Conservation (phyloP, 2,888 invertebrate genomes). For the Hirudinaria manillensis region DNA sequence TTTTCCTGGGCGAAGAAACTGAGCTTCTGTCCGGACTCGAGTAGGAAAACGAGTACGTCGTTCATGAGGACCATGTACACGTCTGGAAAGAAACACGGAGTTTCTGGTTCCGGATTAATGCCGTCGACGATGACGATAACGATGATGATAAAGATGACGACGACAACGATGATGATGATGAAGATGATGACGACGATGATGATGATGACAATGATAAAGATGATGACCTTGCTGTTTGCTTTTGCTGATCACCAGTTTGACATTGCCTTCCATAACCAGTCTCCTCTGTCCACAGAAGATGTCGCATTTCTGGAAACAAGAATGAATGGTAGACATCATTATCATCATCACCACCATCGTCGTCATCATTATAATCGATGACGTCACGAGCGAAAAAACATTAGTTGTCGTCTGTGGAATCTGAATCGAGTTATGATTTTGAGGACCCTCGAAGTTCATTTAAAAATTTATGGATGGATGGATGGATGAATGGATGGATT, state of each 20-base stretch:
- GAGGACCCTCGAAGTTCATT: no score
- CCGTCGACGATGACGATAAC: slow-evolving; percentile 5
- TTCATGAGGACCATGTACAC: slow-evolving; percentile 81
- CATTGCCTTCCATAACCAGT: slow-evolving; percentile 76
- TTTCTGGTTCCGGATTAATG: neutral
- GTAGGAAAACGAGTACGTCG: slow-evolving; percentile 82
- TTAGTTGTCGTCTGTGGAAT: no score
- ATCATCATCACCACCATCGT: neutral
- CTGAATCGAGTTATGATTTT: no score
- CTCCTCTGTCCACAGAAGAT: slow-evolving; percentile 67
- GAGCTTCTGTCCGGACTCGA: slow-evolving; percentile 85
- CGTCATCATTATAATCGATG: no score
- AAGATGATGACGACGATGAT: slow-evolving; percentile 2
- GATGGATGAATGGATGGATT: no score
- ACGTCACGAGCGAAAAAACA: no score
- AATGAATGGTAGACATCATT: slow-evolving; percentile 3
- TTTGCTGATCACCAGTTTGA: slow-evolving; percentile 81
- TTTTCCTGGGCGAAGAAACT: slow-evolving; percentile 78
- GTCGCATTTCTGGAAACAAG: slow-evolving; percentile 67
- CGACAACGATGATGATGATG: slow-evolving; percentile 20
- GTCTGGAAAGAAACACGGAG: slow-evolving; percentile 56
- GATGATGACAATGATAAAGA: neutral
- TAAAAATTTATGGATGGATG: no score
- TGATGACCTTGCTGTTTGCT: slow-evolving; percentile 67
- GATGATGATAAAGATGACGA: neutral